Evolutionary conservation across 2,797 vertebrate species (phyloP).

Genomic region (Numenius phaeopus): DNA sequence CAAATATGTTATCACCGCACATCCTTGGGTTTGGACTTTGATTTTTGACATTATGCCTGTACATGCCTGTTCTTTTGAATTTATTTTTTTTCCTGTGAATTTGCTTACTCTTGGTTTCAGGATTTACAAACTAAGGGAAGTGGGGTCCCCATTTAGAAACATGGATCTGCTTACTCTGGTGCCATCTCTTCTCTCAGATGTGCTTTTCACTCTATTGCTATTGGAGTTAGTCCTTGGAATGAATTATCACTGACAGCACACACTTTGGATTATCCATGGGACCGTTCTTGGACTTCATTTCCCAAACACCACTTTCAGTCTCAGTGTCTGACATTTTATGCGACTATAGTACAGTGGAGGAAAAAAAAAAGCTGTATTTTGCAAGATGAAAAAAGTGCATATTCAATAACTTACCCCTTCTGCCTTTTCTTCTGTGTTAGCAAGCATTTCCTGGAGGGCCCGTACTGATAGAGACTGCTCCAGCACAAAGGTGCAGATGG

Average conservation of each 20-base stretch:
- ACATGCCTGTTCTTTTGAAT: neutral
- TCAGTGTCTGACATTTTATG: neutral
- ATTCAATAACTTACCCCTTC: slow-evolving; percentile 89
- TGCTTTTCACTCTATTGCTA: neutral
- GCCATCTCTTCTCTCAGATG: neutral
- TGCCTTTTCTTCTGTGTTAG: slow-evolving; percentile 91
- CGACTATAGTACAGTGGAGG: neutral
- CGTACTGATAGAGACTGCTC: slow-evolving; percentile 94
- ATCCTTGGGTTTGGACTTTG: neutral
- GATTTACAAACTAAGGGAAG: neutral
- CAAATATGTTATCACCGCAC: neutral
- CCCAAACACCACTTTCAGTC: neutral
- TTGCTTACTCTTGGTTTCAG: neutral
- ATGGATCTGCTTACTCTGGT: neutral
- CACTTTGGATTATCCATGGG: neutral
- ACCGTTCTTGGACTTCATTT: neutral
- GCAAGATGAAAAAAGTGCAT: neutral
- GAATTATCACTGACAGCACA: neutral
- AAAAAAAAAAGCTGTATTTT: neutral
- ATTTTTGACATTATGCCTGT: neutral
- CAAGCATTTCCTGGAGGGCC: slow-evolving; percentile 95
- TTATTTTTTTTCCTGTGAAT: neutral
- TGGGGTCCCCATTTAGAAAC: neutral
- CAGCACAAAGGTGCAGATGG: slow-evolving; percentile 95
- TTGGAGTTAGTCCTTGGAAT: neutral